phyloP scores from a whole-genome alignment of 2,888 invertebrate species.

The Hartigia nigra region DNA sequence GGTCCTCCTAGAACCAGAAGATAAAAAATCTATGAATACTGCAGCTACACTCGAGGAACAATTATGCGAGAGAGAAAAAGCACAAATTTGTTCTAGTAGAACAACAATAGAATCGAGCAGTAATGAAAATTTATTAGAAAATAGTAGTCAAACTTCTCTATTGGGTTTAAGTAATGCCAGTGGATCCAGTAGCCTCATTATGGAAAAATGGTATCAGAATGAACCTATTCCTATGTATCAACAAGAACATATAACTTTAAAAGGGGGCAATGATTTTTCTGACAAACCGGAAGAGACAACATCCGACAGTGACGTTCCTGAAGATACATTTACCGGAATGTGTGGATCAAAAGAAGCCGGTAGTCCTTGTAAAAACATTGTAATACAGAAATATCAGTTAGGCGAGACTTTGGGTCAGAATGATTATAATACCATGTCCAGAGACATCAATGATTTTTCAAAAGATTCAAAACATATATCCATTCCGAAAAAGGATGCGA shows the following conservation, averaged over 20 bases:
- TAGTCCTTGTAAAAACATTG: background rate
- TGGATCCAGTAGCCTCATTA: conserved; percentile 16
- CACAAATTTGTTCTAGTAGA: background rate
- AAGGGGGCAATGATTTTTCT: conserved; percentile 18
- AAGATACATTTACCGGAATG: background rate
- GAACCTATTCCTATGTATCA: conserved; percentile 20
- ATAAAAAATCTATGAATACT: background rate
- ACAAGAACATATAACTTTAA: conserved; percentile 11
- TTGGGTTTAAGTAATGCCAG: conserved; percentile 21
- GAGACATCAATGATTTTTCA: background rate
- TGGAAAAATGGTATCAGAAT: conserved; percentile 21
- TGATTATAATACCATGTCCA: background rate
- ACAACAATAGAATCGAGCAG: background rate
- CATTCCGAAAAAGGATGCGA: background rate
- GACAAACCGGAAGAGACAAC: conserved; percentile 24
- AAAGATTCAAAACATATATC: background rate
- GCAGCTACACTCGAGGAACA: background rate
- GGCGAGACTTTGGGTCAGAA: background rate
- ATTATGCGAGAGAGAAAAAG: background rate
- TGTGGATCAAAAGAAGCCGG: background rate
- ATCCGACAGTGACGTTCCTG: conserved; percentile 17
- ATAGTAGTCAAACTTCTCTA: conserved; percentile 24
- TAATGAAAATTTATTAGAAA: conserved; percentile 15
- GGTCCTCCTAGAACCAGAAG: background rate
- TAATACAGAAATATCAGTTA: background rate